Percentiles rank a stretch among this genome's conserved stretches.
Conservation (phyloP, 2,113 vertebrate genomes). For the Albula glossodonta region DNA sequence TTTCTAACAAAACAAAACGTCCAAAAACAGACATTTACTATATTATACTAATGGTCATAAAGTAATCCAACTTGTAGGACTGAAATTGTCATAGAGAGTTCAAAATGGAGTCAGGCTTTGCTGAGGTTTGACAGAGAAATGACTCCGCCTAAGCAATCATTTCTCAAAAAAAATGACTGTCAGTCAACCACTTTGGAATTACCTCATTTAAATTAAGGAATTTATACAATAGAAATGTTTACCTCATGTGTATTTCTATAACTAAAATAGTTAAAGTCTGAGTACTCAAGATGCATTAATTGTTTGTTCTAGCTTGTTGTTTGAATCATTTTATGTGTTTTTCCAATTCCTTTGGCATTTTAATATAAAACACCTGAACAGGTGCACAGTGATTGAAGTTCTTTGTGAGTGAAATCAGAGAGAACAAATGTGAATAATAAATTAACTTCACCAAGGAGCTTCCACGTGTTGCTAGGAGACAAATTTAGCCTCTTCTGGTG, state of each 20-base stretch:
- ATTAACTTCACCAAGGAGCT: neutral
- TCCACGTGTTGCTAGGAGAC: conserved; percentile 20
- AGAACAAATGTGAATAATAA: neutral
- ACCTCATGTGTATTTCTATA: neutral
- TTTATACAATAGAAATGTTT: neutral
- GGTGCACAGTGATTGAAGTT: neutral
- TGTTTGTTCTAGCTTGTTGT: too few species aligned
- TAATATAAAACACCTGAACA: neutral
- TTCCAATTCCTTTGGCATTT: too few species aligned
- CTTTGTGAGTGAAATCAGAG: neutral
- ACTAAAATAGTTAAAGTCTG: neutral
- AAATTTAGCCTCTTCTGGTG: neutral
- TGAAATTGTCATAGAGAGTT: neutral
- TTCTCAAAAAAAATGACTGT: neutral
- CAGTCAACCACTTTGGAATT: neutral
- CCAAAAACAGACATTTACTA: neutral
- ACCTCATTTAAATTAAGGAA: neutral
- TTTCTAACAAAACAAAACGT: conserved; percentile 17
- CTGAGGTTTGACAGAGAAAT: neutral
- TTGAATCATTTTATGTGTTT: too few species aligned
- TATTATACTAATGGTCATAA: conserved; percentile 18
- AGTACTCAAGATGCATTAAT: neutral
- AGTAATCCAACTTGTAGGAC: neutral
- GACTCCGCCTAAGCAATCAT: neutral
- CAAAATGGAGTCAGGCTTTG: neutral